Evolutionary conservation across 2,797 vertebrate species (phyloP), one percentile per base, ranked within the genome.

Genomic region (Betta splendens): DNA sequence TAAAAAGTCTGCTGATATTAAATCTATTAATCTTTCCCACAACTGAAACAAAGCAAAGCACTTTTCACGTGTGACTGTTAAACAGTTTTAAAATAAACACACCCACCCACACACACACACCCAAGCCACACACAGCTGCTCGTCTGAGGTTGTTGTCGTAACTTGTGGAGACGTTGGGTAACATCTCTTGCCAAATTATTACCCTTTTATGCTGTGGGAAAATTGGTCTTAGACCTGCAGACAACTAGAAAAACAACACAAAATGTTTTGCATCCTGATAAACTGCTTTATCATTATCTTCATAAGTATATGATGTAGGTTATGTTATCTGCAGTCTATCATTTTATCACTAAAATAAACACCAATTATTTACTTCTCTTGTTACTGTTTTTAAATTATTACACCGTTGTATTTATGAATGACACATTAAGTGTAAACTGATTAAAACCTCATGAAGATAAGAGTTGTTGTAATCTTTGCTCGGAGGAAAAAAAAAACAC

Each of bases 151-250:
- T 70, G 48, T 75, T 90, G 89, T 89, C 84, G 67, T 49, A 83
- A 89, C 89, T 81, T 81, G 88, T 75, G 72, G 50, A 81, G 76
- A 62, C 33, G 65, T 58, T 75, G 65, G 80, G 77, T 81, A 72
- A 80, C 58, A 79, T 87, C 71, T 76, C 59, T 43, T 82, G 82
- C 78, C 84, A 87, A 85, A 80, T 42, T 56, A 64, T 81, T 60
- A 55, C 78, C 54, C 46, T 68, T 15, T 44, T 29, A 33, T 77
- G 58, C 61, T 49, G 60, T 70, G 56, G 57, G 74, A 57, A 55
- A 72, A 77, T 43, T 45, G 66, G 36, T 37, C 29, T 28, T 13
- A 38, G 15, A 35, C 37, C 4, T 20, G 25, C 31, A 66, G 59
- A 58, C 32, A 75, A 64, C 17, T 55, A 20, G 17, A 13, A 31